phyloP scores from a whole-genome alignment of 2,888 invertebrate species.

The Drosophila rubida region DNA sequence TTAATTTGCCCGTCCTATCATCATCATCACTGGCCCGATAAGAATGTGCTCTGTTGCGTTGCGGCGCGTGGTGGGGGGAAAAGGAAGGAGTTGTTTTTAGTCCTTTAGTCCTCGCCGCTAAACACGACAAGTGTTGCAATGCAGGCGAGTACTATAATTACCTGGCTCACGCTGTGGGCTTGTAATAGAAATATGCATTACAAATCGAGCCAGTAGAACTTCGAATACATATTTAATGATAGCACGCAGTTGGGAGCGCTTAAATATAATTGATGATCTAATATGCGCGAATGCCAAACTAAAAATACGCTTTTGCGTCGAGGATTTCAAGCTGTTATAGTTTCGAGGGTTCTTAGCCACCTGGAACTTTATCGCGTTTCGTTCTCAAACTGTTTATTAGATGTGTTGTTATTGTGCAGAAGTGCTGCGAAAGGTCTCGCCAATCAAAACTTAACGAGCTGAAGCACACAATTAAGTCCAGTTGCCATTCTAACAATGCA shows the following conservation, averaged over 20 bases:
- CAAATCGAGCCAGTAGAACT: neutral
- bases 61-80: neutral
- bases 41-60: neutral
- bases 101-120: neutral
- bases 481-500: too few species aligned
- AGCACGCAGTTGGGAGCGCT: neutral
- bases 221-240: neutral
- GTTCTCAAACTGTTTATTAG: neutral
- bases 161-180: neutral
- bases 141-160: conserved; percentile 3
- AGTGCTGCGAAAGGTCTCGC: neutral
- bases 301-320: neutral
- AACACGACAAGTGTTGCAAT: neutral
- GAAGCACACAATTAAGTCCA: too few species aligned
- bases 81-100: neutral
- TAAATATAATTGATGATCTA: conserved; percentile 11
- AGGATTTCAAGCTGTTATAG: neutral
- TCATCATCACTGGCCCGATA: conserved; percentile 25
- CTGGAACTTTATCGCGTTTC: neutral
- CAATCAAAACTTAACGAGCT: too few species aligned
- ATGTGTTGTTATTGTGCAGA: neutral
- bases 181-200: neutral
- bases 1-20: conserved; percentile 19
- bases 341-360: neutral
- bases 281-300: conserved; percentile 3